Evolutionary conservation across 2,113 vertebrate genomes (phyloP).

Genomic region (Anser cygnoides): DNA sequence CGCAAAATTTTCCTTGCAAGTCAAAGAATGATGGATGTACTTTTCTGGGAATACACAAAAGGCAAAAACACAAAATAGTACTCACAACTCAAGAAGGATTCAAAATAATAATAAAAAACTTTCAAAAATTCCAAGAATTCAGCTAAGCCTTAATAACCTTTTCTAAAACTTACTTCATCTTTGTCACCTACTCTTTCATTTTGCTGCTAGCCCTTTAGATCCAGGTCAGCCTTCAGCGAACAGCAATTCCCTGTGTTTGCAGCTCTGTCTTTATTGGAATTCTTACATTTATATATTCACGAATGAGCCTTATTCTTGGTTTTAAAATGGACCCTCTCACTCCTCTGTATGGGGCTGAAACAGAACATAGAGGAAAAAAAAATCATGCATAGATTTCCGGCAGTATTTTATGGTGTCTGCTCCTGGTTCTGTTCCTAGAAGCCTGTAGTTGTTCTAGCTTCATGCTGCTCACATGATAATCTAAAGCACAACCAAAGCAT

Average conservation of each 20-base stretch:
- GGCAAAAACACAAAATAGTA: neutral
- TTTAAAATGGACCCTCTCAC: neutral
- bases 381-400: fast-evolving
- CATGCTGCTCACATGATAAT: fast-evolving
- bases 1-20: neutral
- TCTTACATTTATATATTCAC: neutral
- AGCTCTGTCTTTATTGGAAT: neutral
- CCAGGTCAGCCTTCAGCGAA: neutral
- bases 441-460: neutral
- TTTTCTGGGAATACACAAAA: neutral
- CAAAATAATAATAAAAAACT: neutral
- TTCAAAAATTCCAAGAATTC: neutral
- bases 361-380: neutral
- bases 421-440: neutral
- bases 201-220: neutral
- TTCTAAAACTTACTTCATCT: neutral
- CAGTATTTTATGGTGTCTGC: neutral
- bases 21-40: neutral
- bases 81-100: neutral
- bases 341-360: neutral
- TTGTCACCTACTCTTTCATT: neutral
- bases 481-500: neutral
- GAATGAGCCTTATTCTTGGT: neutral
- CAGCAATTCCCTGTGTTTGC: neutral
- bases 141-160: neutral